A percentile compares a stretch with the other conserved stretches of the same genome.
These are phyloP conservation scores for Drosophila tsacasi DNA, from an alignment of 1,140 invertebrate species.

Conservation along the genomic window DNA sequence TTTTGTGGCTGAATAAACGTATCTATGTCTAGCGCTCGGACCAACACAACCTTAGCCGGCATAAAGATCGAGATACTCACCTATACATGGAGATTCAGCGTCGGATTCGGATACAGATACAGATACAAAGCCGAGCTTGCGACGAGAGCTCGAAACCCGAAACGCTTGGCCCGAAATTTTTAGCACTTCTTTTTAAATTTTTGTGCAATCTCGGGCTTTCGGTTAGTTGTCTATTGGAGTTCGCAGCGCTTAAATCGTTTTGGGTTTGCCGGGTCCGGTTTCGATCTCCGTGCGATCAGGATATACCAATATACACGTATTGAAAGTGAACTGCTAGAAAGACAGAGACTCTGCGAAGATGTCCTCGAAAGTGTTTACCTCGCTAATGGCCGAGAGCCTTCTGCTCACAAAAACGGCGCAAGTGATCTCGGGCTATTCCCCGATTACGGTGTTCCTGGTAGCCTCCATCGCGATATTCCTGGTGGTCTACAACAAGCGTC, in stretches of 20 bases:
- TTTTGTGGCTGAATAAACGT: slow-evolving; percentile 20
- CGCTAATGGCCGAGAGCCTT: slow-evolving; percentile 79
- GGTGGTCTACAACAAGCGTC: slow-evolving; percentile 84
- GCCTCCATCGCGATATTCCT: slow-evolving; percentile 65
- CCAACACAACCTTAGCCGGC: slow-evolving; percentile 39
- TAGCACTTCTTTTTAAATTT: slow-evolving; percentile 85
- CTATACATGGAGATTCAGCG: slow-evolving; percentile 29
- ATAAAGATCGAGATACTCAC: slow-evolving; percentile 49
- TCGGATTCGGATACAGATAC: slow-evolving; percentile 28
- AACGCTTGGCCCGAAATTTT: slow-evolving; percentile 71
- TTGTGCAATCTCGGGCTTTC: slow-evolving; percentile 81
- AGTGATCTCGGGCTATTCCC: slow-evolving; percentile 77
- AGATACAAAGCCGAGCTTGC: slow-evolving; percentile 59
- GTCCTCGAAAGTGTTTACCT: slow-evolving; percentile 76
- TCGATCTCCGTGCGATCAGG: slow-evolving; percentile 35
- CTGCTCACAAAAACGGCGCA: slow-evolving; percentile 70
- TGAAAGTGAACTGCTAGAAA: slow-evolving; percentile 23
- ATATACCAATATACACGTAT: slow-evolving; percentile 2
- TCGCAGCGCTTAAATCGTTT: slow-evolving; percentile 64
- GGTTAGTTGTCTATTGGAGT: slow-evolving; percentile 84
- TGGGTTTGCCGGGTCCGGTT: slow-evolving; percentile 35
- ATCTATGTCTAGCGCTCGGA: slow-evolving; percentile 51
- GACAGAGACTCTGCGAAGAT: slow-evolving; percentile 37
- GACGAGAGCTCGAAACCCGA: slow-evolving; percentile 58
- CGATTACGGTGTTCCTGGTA: slow-evolving; percentile 70